Evolutionary conservation across 2,797 vertebrate species (phyloP), one percentile per base, ranked within the genome.

Genomic region (Gymnoscopelus braueri): DNA sequence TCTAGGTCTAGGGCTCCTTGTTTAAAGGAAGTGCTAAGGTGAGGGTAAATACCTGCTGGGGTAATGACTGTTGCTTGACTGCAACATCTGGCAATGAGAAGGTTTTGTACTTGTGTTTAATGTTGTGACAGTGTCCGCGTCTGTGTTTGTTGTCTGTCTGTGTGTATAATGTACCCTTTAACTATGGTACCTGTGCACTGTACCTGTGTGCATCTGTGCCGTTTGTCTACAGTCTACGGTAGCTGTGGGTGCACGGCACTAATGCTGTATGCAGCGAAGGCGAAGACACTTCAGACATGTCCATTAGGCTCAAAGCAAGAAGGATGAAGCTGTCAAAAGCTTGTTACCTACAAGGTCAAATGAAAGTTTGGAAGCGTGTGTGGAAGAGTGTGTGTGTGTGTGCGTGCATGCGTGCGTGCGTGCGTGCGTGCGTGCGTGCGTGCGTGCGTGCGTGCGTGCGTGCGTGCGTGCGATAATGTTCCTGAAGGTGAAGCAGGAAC

Each of bases 11-110:
- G 0, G 35, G 75, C 61, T 1, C 59, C 59, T 59, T 61, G 19
- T 69, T 76, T 61, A 69, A 70, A 67, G 63, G 55, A 32, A 55
- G 48, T 49, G 67, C 76, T 69, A 47, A 72, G 64, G 56, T 2
- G 9, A 61, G 26, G 32, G 3, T 19, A 29, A 48, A 61, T 10
- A 15, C 56, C 44, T 48, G 48, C 57, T 10, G 0, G 55, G 53
- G 63, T 53, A 24, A 50, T 56, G 60, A 52, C 0, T 15, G 32
- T 26, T 60, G 61, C 70, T 57, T 10, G 2, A 29, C 26, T 29
- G 26, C 26, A 29, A 29, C 26, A 29, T 29, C 26, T 29, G 26
- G 3, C 26, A 29, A 19, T 19, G 19, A 19, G 19, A 19, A 19
- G 19, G 19, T 29, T 29, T 29, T 29, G 26, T 4, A 2, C 26